These are phyloP conservation scores for Chascanopsetta lugubris DNA, from an alignment of 2,113 vertebrate species.

Conservation along the genomic window DNA sequence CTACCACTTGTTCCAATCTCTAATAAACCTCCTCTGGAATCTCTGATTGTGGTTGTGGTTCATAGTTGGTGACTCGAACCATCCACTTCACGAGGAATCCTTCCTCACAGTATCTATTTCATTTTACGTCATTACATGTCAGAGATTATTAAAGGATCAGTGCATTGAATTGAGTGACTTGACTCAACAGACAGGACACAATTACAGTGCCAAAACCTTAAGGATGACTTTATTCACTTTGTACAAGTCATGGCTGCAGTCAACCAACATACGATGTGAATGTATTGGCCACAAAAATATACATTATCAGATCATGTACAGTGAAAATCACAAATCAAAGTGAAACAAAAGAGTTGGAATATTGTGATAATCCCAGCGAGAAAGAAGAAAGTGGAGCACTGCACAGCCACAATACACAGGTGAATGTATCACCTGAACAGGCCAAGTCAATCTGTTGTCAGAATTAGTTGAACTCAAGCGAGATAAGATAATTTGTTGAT, in stretches of 20 bases:
- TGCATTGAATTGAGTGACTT: too few species aligned
- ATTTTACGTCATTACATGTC: too few species aligned
- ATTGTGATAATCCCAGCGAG: slow-evolving; percentile 10
- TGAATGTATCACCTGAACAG: slow-evolving; percentile 15
- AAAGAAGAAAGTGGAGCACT: slow-evolving; percentile 12
- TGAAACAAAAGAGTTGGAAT: slow-evolving; percentile 6
- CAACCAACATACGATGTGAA: slow-evolving; percentile 10
- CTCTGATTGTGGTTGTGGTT: too few species aligned
- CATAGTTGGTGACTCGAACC: too few species aligned
- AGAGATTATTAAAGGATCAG: too few species aligned
- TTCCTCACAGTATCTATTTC: too few species aligned
- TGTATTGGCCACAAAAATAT: slow-evolving; percentile 17
- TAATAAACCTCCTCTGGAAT: too few species aligned
- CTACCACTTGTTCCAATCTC: too few species aligned
- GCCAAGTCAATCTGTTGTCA: slow-evolving; percentile 25
- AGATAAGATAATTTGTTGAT: slow-evolving; percentile 21
- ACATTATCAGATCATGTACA: slow-evolving; percentile 8
- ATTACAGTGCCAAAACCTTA: slow-evolving; percentile 36
- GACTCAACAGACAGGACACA: not conserved
- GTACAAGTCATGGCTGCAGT: slow-evolving; percentile 47
- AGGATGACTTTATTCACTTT: slow-evolving; percentile 46
- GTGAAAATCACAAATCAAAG: slow-evolving; percentile 26
- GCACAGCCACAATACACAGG: slow-evolving; percentile 7
- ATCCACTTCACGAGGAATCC: too few species aligned
- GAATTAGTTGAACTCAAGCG: slow-evolving; percentile 13